A percentile compares a stretch with the other conserved stretches of the same genome.
Conservation (phyloP, 2,113 vertebrate genomes). For the Raja brachyura region DNA sequence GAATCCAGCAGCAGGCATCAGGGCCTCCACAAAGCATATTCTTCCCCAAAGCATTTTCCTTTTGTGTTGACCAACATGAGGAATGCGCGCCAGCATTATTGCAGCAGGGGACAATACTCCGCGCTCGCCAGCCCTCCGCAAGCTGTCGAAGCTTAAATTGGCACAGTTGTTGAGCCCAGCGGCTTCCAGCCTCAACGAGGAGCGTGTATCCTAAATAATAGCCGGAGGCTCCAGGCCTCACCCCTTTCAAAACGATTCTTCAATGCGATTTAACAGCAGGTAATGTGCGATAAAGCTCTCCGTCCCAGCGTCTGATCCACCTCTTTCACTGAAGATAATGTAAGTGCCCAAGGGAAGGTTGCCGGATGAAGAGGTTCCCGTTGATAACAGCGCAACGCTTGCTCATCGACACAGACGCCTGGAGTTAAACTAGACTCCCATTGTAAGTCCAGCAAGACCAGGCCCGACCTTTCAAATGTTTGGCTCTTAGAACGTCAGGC, state of each 20-base stretch:
- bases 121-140: background rate
- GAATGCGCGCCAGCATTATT: background rate
- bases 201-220: background rate
- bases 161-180: background rate
- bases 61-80: slow-evolving; percentile 16
- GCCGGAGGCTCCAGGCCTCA: background rate
- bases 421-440: background rate
- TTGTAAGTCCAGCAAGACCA: background rate
- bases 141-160: background rate
- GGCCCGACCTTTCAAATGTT: background rate
- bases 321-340: background rate
- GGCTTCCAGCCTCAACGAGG: background rate
- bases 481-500: background rate
- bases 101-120: background rate
- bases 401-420: no score
- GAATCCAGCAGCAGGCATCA: background rate
- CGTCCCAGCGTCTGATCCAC: background rate
- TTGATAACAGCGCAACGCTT: background rate
- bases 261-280: background rate
- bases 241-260: background rate
- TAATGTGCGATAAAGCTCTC: background rate
- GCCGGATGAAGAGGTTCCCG: background rate
- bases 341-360: background rate
- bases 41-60: background rate
- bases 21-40: background rate